A percentile compares a stretch with the other conserved stretches of the same genome.
Conservation (phyloP, 2,888 invertebrate genomes). For the Nomada hirtipes region DNA sequence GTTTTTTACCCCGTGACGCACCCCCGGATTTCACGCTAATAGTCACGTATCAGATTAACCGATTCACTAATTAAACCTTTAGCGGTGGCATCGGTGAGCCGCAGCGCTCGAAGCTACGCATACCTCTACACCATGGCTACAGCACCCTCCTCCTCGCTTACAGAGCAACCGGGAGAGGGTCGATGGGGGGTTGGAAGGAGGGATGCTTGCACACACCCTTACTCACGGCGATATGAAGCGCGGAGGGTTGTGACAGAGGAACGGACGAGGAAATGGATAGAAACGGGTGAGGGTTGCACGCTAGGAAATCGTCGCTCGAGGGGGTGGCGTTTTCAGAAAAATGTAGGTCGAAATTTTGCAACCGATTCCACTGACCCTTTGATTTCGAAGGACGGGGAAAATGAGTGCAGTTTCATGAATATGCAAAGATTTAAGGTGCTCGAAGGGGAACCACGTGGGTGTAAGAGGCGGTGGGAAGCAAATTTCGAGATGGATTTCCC, state of each 20-base stretch:
- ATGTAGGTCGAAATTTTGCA: slow-evolving; percentile 53
- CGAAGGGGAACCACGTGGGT: slow-evolving; percentile 2
- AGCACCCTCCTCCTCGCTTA: slow-evolving; percentile 2
- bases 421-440: neutral
- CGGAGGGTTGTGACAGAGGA: neutral
- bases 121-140: slow-evolving; percentile 56
- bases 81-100: slow-evolving; percentile 73
- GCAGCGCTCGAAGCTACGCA: slow-evolving; percentile 71
- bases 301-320: slow-evolving; percentile 31
- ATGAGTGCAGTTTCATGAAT: slow-evolving; percentile 12
- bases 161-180: neutral
- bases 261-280: slow-evolving; percentile 39
- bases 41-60: slow-evolving; percentile 73
- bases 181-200: slow-evolving; percentile 30
- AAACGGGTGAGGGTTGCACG: slow-evolving; percentile 37
- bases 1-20: slow-evolving; percentile 22
- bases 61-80: slow-evolving; percentile 75
- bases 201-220: slow-evolving; percentile 30
- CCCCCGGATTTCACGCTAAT: slow-evolving; percentile 70
- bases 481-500: neutral
- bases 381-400: neutral
- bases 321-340: slow-evolving; percentile 20
- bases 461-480: neutral
- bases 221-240: slow-evolving; percentile 18
- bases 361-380: slow-evolving; percentile 19